These are phyloP conservation scores for Gymnoscopelus microlampas DNA, from an alignment of 2,797 vertebrate genomes.

Conservation along the genomic window DNA sequence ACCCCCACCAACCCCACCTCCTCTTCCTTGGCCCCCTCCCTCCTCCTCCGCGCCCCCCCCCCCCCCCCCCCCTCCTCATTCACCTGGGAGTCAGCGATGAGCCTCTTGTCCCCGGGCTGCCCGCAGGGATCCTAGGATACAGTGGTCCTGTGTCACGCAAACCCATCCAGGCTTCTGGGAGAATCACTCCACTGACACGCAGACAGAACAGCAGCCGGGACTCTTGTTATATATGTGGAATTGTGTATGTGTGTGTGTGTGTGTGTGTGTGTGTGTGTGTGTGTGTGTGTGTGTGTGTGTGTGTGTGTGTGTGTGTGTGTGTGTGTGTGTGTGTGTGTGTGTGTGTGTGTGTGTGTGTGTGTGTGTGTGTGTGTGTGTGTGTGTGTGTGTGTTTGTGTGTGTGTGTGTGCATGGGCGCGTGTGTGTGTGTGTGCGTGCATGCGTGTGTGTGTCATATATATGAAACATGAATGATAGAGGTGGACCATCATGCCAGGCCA, in stretches of 20 bases:
- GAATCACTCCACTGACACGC: slow-evolving; percentile 54
- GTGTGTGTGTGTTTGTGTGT: slow-evolving; percentile 14
- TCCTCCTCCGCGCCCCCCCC: neutral
- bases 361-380: slow-evolving; percentile 20
- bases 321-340: slow-evolving; percentile 45
- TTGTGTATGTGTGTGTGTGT: neutral
- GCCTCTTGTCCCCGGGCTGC: slow-evolving; percentile 64
- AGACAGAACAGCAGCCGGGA: slow-evolving; percentile 57
- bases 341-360: slow-evolving; percentile 26
- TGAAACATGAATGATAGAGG: slow-evolving; percentile 68
- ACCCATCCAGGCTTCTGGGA: slow-evolving; percentile 56
- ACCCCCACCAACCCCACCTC: slow-evolving; percentile 17
- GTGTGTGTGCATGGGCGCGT: slow-evolving; percentile 57
- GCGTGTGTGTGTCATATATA: slow-evolving; percentile 61
- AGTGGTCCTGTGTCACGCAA: slow-evolving; percentile 62
- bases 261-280: slow-evolving; percentile 17
- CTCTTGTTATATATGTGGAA: slow-evolving; percentile 48
- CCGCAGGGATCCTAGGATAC: slow-evolving; percentile 58
- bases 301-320: slow-evolving; percentile 39
- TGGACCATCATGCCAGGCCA: slow-evolving; percentile 16
- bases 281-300: slow-evolving; percentile 57
- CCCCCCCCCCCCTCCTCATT: slow-evolving; percentile 47
- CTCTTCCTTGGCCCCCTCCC: too few relatives aligned
- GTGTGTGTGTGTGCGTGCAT: slow-evolving; percentile 32
- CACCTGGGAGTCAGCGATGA: slow-evolving; percentile 71